Evolutionary conservation across 2,888 invertebrate species (phyloP), one percentile per base, ranked within the genome.

Genomic region (Hedychridium roseum): DNA sequence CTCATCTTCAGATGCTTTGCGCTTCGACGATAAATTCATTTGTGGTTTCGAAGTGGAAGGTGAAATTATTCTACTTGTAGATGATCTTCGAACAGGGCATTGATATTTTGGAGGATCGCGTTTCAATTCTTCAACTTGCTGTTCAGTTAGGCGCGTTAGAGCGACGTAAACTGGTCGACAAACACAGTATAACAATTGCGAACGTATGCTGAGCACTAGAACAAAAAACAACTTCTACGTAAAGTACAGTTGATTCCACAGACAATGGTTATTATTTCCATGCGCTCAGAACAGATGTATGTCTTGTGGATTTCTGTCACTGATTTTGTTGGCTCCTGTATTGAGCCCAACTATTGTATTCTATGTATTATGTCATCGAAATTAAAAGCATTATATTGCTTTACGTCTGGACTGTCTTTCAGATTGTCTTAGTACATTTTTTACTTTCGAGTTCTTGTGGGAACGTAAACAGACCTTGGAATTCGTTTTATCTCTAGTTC

Each of bases 141-240:
- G 66, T 20, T 70, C 47, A 2, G 81, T 81, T 76, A 83, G 79
- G 27, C 78, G 76, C 5, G 81, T 77, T 16, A 85, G 50, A 14
- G 79, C 65, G 2, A 85, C 83, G 32, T 80, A 73, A 26, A 83
- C 67, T 1, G 82, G 82, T 67, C 78, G 81, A 68, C 84, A 84
- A 44, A 82, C 80, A 21, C 84, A 68, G 43, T 81, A 77, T 42
- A 84, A 70, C 49, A 85, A 66, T 66, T 85, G 85, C 7, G 78
- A 73, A 23, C 65, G 64, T 31, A 78, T 57, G 44, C 65, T 70
- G 43, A 78, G 48, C 34, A 57, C 78, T 78, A 63, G 26, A 51
- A 60, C 32, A 43, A 43, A 44, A 39, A 15, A 43, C 16, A 28
- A 21, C n/a, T n/a, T n/a, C n/a, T n/a, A n/a, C n/a, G n/a, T n/a